phyloP scores from a whole-genome alignment of 2,888 invertebrate genomes.

The Caradrina clavipalpis region DNA sequence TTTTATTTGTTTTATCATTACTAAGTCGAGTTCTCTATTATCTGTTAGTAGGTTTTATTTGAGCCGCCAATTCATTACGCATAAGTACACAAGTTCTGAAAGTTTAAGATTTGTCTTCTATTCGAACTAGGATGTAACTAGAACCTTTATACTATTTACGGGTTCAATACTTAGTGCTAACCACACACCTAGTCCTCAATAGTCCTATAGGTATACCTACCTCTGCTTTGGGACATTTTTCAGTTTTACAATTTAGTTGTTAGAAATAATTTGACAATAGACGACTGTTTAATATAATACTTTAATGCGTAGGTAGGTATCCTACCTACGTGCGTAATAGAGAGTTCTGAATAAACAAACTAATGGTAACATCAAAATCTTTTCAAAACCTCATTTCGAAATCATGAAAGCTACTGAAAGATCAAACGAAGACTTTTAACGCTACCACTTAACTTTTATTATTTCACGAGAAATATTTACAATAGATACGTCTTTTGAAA shows the following conservation, averaged over 20 bases:
- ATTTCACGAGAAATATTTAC: slow-evolving; percentile 18
- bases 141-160: no score
- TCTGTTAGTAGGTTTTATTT: not conserved
- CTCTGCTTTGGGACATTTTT: no score
- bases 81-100: no score
- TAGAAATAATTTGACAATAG: not conserved
- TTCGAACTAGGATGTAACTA: no score
- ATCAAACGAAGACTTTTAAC: slow-evolving; percentile 21
- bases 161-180: no score
- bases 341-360: not conserved
- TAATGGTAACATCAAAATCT: not conserved
- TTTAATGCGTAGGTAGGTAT: not conserved
- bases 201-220: no score
- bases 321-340: not conserved
- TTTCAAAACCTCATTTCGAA: not conserved
- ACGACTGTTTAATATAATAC: no score
- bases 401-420: slow-evolving; percentile 3
- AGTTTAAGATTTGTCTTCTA: no score
- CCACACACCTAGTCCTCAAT: no score
- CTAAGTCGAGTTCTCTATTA: not conserved
- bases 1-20: not conserved
- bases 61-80: not conserved
- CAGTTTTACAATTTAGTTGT: no score
- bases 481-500: not conserved
- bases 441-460: slow-evolving; percentile 4